Percentiles rank a stretch among this genome's conserved stretches.
These are phyloP conservation scores for Centruroides vittatus DNA, from an alignment of 1,140 invertebrate genomes.

Conservation along the genomic window DNA sequence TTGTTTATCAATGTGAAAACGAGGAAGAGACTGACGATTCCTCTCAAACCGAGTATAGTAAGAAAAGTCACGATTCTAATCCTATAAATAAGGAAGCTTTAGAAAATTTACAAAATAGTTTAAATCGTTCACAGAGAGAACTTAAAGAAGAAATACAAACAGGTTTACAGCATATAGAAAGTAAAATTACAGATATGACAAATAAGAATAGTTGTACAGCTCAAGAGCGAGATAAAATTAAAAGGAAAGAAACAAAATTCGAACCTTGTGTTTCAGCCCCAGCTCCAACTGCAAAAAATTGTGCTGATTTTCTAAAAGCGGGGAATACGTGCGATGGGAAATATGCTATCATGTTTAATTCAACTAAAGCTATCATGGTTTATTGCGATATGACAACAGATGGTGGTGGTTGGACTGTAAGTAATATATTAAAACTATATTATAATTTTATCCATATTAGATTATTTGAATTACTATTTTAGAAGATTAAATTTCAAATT, in stretches of 20 bases:
- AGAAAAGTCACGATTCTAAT: too few relatives aligned
- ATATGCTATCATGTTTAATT: slow-evolving; percentile 46
- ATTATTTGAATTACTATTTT: too few relatives aligned
- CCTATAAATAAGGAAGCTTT: background rate
- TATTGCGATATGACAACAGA: slow-evolving; percentile 79
- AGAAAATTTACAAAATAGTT: slow-evolving; percentile 5
- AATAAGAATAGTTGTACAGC: too few relatives aligned
- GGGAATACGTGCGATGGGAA: slow-evolving; percentile 73
- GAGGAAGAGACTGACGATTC: too few relatives aligned
- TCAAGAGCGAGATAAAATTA: too few relatives aligned
- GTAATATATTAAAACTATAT: slow-evolving; percentile 18
- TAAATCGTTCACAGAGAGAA: slow-evolving; percentile 5
- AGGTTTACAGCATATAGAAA: slow-evolving; percentile 10
- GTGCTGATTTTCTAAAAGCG: slow-evolving; percentile 61
- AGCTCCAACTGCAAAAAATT: slow-evolving; percentile 26
- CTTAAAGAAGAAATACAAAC: slow-evolving; percentile 8
- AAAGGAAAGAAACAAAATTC: too few relatives aligned
- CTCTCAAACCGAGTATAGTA: too few relatives aligned
- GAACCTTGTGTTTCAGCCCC: too few relatives aligned
- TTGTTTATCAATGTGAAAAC: too few relatives aligned
- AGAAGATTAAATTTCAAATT: too few relatives aligned
- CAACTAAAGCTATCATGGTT: slow-evolving; percentile 47
- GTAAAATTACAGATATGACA: slow-evolving; percentile 6
- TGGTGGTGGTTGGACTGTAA: slow-evolving; percentile 88
- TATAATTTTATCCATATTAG: too few relatives aligned